These are phyloP conservation scores for Pseudomyrmex dendroicus DNA, from an alignment of 1,140 invertebrate genomes.

Conservation along the genomic window DNA sequence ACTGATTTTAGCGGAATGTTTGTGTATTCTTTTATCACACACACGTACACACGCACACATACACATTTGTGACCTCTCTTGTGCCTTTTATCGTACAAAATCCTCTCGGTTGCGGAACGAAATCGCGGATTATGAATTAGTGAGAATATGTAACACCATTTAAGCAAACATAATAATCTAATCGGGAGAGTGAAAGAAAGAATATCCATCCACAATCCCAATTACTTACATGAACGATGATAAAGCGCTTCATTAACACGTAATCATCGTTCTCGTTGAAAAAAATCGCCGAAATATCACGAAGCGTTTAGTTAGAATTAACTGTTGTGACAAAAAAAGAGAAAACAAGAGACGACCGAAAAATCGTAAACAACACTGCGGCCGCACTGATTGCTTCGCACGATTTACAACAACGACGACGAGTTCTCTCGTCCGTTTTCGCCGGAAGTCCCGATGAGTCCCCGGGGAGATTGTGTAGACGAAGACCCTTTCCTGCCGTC, in stretches of 20 bases:
- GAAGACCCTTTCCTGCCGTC: slow-evolving; percentile 32
- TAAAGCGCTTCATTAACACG: slow-evolving; percentile 6
- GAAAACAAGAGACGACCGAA: background rate
- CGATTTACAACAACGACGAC: slow-evolving; percentile 58
- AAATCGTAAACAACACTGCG: slow-evolving; percentile 29
- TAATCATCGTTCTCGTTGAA: background rate
- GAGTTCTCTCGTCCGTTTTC: slow-evolving; percentile 46
- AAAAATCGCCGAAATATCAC: slow-evolving; percentile 9
- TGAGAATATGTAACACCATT: slow-evolving; percentile 17
- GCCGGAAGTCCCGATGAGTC: slow-evolving; percentile 79
- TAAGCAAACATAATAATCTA: slow-evolving; percentile 48
- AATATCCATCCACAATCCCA: background rate
- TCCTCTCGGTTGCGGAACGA: slow-evolving; percentile 18
- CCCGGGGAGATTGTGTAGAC: slow-evolving; percentile 58
- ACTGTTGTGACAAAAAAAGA: slow-evolving; percentile 6
- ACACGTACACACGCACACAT: background rate
- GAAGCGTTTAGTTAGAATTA: background rate
- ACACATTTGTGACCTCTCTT: slow-evolving; percentile 14
- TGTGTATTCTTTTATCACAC: slow-evolving; percentile 31
- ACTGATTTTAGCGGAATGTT: slow-evolving; percentile 30
- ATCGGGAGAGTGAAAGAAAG: background rate
- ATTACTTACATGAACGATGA: slow-evolving; percentile 2
- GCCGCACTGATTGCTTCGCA: slow-evolving; percentile 46
- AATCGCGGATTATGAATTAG: slow-evolving; percentile 49
- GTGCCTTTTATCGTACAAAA: background rate